Base-by-base conservation (phyloP, 2,113 vertebrate species). In the Hypocryptadius cinnamomeus region DNA sequence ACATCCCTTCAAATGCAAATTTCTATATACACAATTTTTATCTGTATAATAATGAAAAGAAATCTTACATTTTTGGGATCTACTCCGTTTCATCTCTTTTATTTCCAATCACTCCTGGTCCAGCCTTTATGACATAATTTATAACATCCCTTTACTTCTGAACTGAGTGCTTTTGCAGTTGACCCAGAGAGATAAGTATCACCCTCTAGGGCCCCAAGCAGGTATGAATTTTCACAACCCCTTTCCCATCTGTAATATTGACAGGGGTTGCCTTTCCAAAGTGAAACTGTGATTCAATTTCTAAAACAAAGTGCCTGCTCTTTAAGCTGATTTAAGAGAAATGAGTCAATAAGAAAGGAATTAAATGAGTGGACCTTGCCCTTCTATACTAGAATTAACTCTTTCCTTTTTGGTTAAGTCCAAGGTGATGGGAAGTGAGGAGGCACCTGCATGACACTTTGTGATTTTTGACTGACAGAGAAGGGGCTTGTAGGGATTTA, bases 141-240 rank as follows among this genome's bases (percentile, higher is more conserved):
- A 37, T 68, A 85, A 48, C 25, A 77, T 71, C 33, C 48, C 85
- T 84, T 86, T 61, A 47, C 40, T 83, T 85, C 69, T 45, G 23
- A 74, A 66, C 42, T 54, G 69, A 91, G 47, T 71, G 17, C 21
- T 76, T 89, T 54, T 83, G 87, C 60, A 54, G 48, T 25, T 89
- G 79, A 85, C 74, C 68, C 84, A 71, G 17, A 77, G 78, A 91
- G 72, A 86, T 54, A 64, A 95, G 31, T 66, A 77, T 45, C 33
- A 71, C 44, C 79, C 63, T 22, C 15, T 1, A 71, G 64, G 37
- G 45, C 78, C 66, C 21, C 37, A 61, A 53, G 64, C 28, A 89
- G 70, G 45, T 63, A 66, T 18, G 70, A 94, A 93, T 96, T 94
- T 96, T 93, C 85, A 89, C 39, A 14, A 48, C 69, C 24, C 8